These are phyloP conservation scores for Panonychus citri DNA, from an alignment of 1,140 invertebrate species.

Conservation along the genomic window DNA sequence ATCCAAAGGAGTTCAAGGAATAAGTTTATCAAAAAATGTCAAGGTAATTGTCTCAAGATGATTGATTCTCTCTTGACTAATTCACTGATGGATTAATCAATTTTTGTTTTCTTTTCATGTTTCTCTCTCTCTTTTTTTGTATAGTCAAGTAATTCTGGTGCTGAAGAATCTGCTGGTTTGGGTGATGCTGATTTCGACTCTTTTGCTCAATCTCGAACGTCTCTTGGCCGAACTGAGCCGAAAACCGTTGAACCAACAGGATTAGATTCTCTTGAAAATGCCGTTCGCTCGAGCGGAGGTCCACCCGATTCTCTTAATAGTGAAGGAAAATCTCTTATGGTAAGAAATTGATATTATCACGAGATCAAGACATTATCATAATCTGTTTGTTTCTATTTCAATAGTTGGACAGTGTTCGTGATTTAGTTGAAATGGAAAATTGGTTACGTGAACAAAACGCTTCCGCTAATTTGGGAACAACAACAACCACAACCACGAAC, in stretches of 20 bases:
- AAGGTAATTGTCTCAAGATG: neutral
- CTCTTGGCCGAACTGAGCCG: neutral
- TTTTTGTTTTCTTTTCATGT: neutral
- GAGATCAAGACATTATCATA: no score
- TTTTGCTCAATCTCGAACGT: slow-evolving; percentile 66
- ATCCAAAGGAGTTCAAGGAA: slow-evolving; percentile 1
- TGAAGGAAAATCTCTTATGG: neutral
- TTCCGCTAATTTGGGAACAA: neutral
- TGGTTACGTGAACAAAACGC: slow-evolving; percentile 34
- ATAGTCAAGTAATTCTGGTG: neutral
- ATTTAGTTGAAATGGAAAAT: slow-evolving; percentile 80
- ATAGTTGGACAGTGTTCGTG: slow-evolving; percentile 42
- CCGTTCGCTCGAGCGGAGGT: slow-evolving; percentile 35
- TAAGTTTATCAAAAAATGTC: neutral
- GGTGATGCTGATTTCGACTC: slow-evolving; percentile 53
- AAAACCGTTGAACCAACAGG: neutral
- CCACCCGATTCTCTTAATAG: slow-evolving; percentile 18
- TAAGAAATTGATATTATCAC: neutral
- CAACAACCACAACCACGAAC: neutral
- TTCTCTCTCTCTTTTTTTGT: neutral
- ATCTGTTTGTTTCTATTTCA: slow-evolving; percentile 1
- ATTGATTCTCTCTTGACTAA: neutral
- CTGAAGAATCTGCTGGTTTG: slow-evolving; percentile 12
- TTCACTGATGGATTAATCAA: neutral
- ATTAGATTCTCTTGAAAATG: slow-evolving; percentile 19